These are phyloP conservation scores for Myathropa florea DNA, from an alignment of 2,888 invertebrate genomes.

Conservation along the genomic window DNA sequence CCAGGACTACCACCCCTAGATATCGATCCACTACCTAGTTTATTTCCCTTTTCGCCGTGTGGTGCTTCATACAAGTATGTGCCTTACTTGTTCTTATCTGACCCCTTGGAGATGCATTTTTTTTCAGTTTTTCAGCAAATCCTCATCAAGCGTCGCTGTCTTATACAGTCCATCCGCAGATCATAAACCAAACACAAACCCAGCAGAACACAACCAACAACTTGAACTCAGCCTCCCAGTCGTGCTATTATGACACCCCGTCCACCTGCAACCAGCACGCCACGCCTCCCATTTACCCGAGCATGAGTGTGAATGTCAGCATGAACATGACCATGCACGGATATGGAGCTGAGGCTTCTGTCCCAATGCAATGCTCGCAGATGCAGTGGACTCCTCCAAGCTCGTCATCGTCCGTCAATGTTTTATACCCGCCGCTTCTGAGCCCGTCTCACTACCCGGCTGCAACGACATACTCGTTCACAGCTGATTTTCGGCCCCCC, in stretches of 20 bases:
- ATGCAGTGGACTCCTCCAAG: slow-evolving; percentile 89
- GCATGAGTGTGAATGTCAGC: slow-evolving; percentile 96
- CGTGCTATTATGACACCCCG: slow-evolving; percentile 79
- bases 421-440: slow-evolving; percentile 85
- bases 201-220: slow-evolving; percentile 75
- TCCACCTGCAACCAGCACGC: slow-evolving; percentile 73
- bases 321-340: slow-evolving; percentile 99
- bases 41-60: slow-evolving; percentile 93
- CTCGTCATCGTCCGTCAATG: slow-evolving; percentile 84
- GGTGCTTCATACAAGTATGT: slow-evolving; percentile 88
- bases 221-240: slow-evolving; percentile 69
- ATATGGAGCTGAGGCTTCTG: slow-evolving; percentile 81
- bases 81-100: not conserved
- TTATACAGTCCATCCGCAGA: slow-evolving; percentile 83
- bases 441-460: slow-evolving; percentile 85
- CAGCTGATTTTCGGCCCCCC: slow-evolving; percentile 89
- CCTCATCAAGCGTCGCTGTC: slow-evolving; percentile 81
- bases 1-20: slow-evolving; percentile 89
- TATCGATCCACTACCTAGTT: slow-evolving; percentile 91
- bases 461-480: slow-evolving; percentile 90
- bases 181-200: slow-evolving; percentile 77
- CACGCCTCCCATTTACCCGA: slow-evolving; percentile 86
- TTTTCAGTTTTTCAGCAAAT: slow-evolving; percentile 77
- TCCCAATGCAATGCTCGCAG: slow-evolving; percentile 85
- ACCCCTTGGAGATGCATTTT: not conserved